These are phyloP conservation scores for Podarcis muralis DNA, from an alignment of 2,113 vertebrate species.

Conservation along the genomic window DNA sequence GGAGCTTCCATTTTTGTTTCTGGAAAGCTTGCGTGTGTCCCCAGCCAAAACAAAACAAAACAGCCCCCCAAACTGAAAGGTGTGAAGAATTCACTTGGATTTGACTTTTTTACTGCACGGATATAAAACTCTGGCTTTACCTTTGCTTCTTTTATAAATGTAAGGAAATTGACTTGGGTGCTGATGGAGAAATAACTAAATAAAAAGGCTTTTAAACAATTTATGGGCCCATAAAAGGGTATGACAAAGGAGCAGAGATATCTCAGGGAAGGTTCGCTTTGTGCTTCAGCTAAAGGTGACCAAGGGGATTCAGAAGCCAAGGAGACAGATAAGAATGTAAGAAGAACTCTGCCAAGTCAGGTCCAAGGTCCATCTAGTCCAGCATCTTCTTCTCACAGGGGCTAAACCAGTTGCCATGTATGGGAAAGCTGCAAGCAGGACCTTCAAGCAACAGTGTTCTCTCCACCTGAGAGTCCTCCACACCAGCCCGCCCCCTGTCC, in stretches of 20 bases:
- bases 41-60: not conserved
- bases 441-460: too few species aligned
- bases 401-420: too few species aligned
- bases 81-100: conserved; percentile 10
- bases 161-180: not conserved
- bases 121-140: conserved; percentile 14
- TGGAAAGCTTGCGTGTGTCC: not conserved
- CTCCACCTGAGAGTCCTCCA: too few species aligned
- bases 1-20: not conserved
- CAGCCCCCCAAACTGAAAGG: not conserved
- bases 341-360: too few species aligned
- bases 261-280: not conserved
- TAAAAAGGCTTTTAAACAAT: conserved; percentile 36
- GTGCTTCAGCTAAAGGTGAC: not conserved
- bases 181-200: conserved; percentile 46
- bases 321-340: not conserved
- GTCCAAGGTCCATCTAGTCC: too few species aligned
- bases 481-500: too few species aligned
- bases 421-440: too few species aligned
- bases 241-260: not conserved
- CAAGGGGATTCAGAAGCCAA: fast-evolving
- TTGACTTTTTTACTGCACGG: conserved; percentile 34
- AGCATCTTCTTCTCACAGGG: too few species aligned
- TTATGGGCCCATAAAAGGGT: conserved; percentile 31
- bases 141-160: conserved; percentile 18